Percentiles rank a stretch among this genome's conserved stretches.
These are phyloP conservation scores for Ooceraea biroi DNA, from an alignment of 1,140 invertebrate genomes.

Conservation along the genomic window DNA sequence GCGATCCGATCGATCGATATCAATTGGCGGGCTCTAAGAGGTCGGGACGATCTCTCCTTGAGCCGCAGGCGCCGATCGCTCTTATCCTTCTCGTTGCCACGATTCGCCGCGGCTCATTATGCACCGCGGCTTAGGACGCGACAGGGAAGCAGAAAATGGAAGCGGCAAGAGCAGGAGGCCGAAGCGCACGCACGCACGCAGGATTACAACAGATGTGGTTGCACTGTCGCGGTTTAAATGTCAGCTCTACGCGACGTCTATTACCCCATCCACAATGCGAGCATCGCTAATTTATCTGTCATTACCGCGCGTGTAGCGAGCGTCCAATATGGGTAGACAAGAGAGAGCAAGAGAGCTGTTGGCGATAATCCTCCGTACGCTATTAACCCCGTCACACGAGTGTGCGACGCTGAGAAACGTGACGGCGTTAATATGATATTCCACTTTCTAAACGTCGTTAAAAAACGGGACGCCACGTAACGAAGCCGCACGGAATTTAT, in stretches of 20 bases:
- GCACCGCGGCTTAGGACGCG: background rate
- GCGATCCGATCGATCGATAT: constrained; percentile 44
- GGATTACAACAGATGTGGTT: constrained; percentile 71
- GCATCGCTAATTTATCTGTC: constrained; percentile 77
- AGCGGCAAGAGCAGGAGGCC: constrained; percentile 12
- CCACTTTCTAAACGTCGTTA: constrained; percentile 66
- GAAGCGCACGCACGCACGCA: constrained; percentile 45
- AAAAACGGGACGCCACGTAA: constrained; percentile 53
- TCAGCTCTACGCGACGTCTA: constrained; percentile 73
- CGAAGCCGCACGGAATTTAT: constrained; percentile 43
- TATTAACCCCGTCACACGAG: constrained; percentile 50
- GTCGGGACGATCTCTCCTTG: constrained; percentile 34
- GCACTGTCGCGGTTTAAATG: constrained; percentile 75
- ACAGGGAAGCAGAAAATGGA: constrained; percentile 64
- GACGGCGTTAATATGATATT: constrained; percentile 58
- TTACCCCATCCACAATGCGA: constrained; percentile 77
- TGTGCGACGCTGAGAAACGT: constrained; percentile 63
- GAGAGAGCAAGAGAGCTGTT: constrained; percentile 24
- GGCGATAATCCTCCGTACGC: constrained; percentile 66
- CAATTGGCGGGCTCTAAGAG: constrained; percentile 49
- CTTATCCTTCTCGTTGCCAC: constrained; percentile 50
- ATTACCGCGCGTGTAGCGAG: constrained; percentile 64
- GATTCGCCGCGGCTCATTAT: constrained; percentile 58
- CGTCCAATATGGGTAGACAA: constrained; percentile 50
- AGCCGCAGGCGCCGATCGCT: constrained; percentile 51